Evolutionary conservation across 2,113 vertebrate genomes (phyloP).

Genomic region (Poeciliopsis occidentalis): DNA sequence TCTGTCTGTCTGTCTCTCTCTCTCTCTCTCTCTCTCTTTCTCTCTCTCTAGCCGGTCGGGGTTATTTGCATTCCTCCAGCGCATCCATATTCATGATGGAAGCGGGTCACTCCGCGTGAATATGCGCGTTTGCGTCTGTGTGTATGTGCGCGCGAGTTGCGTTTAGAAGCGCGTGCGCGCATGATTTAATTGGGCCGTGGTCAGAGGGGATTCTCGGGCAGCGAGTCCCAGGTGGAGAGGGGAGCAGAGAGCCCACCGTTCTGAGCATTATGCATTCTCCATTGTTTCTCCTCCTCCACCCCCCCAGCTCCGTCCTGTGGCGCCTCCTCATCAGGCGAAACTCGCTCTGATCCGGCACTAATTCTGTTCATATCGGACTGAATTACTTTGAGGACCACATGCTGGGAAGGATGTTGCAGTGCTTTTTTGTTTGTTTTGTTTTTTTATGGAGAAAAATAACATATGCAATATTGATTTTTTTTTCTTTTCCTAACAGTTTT

Average conservation of each 20-base stretch:
- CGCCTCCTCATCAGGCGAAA: slow-evolving; percentile 70
- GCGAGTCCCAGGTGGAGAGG: slow-evolving; percentile 80
- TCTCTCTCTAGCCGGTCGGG: slow-evolving; percentile 47
- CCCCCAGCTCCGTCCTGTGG: slow-evolving; percentile 57
- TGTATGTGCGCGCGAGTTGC: too few species aligned
- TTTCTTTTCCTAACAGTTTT: background rate
- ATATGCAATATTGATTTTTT: slow-evolving; percentile 8
- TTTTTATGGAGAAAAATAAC: background rate
- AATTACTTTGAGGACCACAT: slow-evolving; percentile 66
- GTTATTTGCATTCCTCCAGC: slow-evolving; percentile 80
- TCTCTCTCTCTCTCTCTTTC: slow-evolving; percentile 36
- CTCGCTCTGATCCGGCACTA: slow-evolving; percentile 63
- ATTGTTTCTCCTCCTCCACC: slow-evolving; percentile 67
- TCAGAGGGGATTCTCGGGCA: slow-evolving; percentile 76
- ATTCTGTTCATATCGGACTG: slow-evolving; percentile 66
- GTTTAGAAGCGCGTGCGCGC: slow-evolving; percentile 13
- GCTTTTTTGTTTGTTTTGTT: slow-evolving; percentile 4
- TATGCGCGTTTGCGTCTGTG: slow-evolving; percentile 33
- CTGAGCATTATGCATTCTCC: slow-evolving; percentile 72
- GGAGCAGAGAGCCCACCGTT: slow-evolving; percentile 78
- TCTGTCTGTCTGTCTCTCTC: slow-evolving; percentile 1
- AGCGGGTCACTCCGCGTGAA: slow-evolving; percentile 77
- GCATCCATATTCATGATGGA: slow-evolving; percentile 83
- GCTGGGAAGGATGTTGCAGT: slow-evolving; percentile 39
- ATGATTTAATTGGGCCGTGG: slow-evolving; percentile 81